Conservation (phyloP, 2,797 vertebrate species). For the Falco cherrug region DNA sequence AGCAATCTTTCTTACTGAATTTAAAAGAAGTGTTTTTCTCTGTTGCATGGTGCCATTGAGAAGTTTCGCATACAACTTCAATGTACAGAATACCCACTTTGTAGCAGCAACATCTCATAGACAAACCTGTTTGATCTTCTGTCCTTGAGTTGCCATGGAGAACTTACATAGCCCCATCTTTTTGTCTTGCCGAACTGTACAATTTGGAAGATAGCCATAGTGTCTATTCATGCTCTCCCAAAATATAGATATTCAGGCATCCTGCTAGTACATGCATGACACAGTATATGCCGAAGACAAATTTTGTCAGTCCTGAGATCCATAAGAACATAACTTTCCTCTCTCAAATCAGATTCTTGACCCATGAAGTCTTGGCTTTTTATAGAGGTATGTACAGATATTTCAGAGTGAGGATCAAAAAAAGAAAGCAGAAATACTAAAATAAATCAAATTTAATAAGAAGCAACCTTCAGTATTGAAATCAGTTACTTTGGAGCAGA, state of each 20-base stretch:
- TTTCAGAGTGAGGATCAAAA: background rate
- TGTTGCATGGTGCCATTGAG: background rate
- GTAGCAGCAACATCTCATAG: background rate
- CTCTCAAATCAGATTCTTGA: background rate
- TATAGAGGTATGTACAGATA: background rate
- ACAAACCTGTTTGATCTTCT: background rate
- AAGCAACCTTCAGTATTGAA: background rate
- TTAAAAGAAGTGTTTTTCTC: background rate
- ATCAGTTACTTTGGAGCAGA: background rate
- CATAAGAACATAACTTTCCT: background rate
- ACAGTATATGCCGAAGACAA: background rate
- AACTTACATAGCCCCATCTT: background rate
- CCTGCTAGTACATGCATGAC: background rate
- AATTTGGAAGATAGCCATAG: fast-evolving
- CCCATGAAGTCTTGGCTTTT: background rate
- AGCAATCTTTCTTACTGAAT: background rate
- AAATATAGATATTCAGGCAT: background rate
- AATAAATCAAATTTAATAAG: background rate
- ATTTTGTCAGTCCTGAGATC: background rate
- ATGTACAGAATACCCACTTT: background rate
- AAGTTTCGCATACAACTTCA: background rate
- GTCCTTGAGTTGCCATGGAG: background rate
- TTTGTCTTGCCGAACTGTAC: background rate
- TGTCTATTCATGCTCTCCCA: background rate
- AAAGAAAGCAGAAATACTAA: background rate